Conservation (phyloP, 1,140 invertebrate species). For the Hyles vespertilio region DNA sequence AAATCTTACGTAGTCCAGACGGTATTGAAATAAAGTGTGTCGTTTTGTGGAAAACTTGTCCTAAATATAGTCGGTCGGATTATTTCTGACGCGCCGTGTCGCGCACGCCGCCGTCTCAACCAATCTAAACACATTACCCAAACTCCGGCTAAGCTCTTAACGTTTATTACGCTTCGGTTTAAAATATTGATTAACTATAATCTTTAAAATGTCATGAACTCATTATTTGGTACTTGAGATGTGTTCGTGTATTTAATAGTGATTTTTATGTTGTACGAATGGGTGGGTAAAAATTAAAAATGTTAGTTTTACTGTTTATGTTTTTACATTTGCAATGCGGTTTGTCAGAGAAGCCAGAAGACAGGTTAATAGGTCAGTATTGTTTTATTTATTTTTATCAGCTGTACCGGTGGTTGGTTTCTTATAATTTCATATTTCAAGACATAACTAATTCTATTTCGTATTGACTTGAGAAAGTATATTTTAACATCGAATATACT, state of each 20-base stretch:
- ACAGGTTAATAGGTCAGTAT: no score
- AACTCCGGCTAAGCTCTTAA: slow-evolving; percentile 37
- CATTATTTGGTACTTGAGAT: slow-evolving; percentile 22
- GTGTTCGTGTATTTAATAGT: neutral
- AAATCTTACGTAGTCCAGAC: slow-evolving; percentile 20
- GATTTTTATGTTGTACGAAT: slow-evolving; percentile 1
- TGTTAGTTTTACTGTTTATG: neutral
- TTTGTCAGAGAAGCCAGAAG: no score
- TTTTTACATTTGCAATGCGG: no score
- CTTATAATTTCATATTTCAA: no score
- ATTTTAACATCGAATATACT: no score
- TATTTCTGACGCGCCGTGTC: slow-evolving; percentile 62
- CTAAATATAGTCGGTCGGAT: slow-evolving; percentile 63
- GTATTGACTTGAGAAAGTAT: no score
- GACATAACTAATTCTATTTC: no score
- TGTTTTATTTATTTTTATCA: no score
- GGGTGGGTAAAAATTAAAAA: no score
- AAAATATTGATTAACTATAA: slow-evolving; percentile 30
- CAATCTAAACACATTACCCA: slow-evolving; percentile 60
- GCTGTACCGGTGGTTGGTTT: no score
- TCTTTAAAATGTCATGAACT: slow-evolving; percentile 25
- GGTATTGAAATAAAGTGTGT: slow-evolving; percentile 51
- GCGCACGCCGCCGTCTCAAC: slow-evolving; percentile 41
- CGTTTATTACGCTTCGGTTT: slow-evolving; percentile 44
- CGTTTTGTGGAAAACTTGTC: slow-evolving; percentile 63